phyloP scores from a whole-genome alignment of 1,140 invertebrate genomes.

The Zaprionus lachaisei region DNA sequence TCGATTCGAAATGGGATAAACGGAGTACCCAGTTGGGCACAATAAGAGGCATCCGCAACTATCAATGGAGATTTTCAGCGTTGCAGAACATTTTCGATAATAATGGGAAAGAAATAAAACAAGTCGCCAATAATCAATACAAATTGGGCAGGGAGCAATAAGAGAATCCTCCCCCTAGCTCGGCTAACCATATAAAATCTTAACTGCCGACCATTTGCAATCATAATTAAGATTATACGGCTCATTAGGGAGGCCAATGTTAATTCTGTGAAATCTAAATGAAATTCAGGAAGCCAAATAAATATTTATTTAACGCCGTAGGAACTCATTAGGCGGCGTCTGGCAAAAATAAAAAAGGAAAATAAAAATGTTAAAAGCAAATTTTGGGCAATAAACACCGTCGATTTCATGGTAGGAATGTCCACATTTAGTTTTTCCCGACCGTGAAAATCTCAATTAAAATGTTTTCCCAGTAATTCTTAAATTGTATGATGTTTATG shows the following conservation, averaged over 20 bases:
- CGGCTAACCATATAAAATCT: not conserved
- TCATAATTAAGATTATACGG: constrained; percentile 6
- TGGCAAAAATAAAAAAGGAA: not conserved
- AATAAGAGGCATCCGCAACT: constrained; percentile 5
- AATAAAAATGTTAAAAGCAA: constrained; percentile 13
- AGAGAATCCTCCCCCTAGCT: not conserved
- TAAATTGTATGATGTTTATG: constrained; percentile 34
- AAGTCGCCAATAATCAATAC: constrained; percentile 3
- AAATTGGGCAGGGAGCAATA: not conserved
- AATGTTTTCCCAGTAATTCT: constrained; percentile 41
- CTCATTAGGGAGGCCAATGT: not conserved
- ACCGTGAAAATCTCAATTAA: constrained; percentile 36
- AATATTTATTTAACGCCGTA: constrained; percentile 25
- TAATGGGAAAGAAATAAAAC: not conserved
- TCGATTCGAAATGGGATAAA: not conserved
- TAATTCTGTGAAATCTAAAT: not conserved
- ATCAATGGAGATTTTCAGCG: constrained; percentile 17
- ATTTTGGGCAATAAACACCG: constrained; percentile 6
- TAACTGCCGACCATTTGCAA: constrained; percentile 9
- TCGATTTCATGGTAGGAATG: not conserved
- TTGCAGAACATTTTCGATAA: constrained; percentile 11
- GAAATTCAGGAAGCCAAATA: constrained; percentile 18
- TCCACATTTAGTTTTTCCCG: constrained; percentile 20
- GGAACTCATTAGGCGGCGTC: constrained; percentile 12
- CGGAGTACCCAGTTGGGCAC: constrained; percentile 1